Evolutionary conservation across 1,140 invertebrate species (phyloP), one percentile per base, ranked within the genome.

Genomic region (Bicyclus anynana): DNA sequence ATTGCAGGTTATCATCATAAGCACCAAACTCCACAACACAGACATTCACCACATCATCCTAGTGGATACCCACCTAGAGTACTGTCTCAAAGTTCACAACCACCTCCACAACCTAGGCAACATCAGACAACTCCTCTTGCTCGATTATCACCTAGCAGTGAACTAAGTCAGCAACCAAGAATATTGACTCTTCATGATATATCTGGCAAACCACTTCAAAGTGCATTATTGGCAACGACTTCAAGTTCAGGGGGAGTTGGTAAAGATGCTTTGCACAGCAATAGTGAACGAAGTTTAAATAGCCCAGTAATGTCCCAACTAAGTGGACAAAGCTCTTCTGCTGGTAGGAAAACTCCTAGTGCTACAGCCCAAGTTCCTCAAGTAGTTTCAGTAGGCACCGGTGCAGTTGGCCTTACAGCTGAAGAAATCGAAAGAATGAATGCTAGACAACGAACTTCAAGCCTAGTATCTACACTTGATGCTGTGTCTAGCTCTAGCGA

Each of bases 401-500:
- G 91, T 0, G 91, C 93, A 0, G 94, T 97, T 73, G 96, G 97
- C 0, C 88, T 98, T 4, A 98, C 97, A 0, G 94, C 97, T 7
- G 97, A 98, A 80, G 96, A 98, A 84, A 96, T 98, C 53, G 95
- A 98, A 79, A 90, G 97, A 77, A 91, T 98, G 42, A 98, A 98
- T 84, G 94, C 94, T 0, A 89, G 96, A 29, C 95, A 95, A 1
- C 89, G 95, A 56, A 95, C 95, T 1, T 96, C 95, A 13, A 98
- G 96, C 81, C 85, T 98, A 53, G 96, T 97, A 0, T 97, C 96
- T 14, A 97, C 97, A 4, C 87, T 98, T 61, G 97, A 98, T 79
- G 96, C 95, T 4, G 96, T 98, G 18, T 97, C 96, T 6, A 97
- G 95, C 49, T 95, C 94, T n/a, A 97, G 95, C 80, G 96, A 97